Evolutionary conservation across 2,888 invertebrate genomes (phyloP).

Genomic region (Odontocolon sp.): DNA sequence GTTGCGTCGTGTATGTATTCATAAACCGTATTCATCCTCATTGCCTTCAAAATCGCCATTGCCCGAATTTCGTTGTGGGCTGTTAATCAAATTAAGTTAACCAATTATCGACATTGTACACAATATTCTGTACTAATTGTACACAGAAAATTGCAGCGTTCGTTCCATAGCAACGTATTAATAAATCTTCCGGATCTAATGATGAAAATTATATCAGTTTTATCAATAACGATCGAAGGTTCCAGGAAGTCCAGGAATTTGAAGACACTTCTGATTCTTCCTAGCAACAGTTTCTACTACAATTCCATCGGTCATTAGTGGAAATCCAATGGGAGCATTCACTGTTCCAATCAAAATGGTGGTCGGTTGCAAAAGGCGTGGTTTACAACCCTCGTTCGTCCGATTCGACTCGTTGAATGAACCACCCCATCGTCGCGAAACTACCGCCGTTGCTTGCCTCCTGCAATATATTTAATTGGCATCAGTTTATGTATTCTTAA

Average conservation of each 20-base stretch:
- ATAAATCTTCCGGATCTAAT: too few relatives aligned
- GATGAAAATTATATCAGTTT: too few relatives aligned
- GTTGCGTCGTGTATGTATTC: slow-evolving; percentile 55
- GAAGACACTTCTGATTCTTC: background rate
- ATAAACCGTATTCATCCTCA: slow-evolving; percentile 62
- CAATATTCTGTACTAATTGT: background rate
- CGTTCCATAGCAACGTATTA: too few relatives aligned
- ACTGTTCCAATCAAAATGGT: slow-evolving; percentile 44
- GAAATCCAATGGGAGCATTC: slow-evolving; percentile 30
- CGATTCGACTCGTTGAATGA: slow-evolving; percentile 36
- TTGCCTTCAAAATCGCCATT: slow-evolving; percentile 66
- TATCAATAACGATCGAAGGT: too few relatives aligned
- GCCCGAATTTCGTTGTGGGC: slow-evolving; percentile 69
- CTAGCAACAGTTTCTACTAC: background rate
- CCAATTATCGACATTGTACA: background rate
- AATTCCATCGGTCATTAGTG: slow-evolving; percentile 42
- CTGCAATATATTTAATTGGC: slow-evolving; percentile 37
- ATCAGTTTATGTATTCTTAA: slow-evolving; percentile 2
- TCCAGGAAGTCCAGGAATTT: too few relatives aligned
- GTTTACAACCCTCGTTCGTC: slow-evolving; percentile 40
- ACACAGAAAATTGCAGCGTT: too few relatives aligned
- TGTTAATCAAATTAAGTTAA: slow-evolving; percentile 50
- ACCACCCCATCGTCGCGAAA: slow-evolving; percentile 14
- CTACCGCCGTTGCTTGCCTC: slow-evolving; percentile 21
- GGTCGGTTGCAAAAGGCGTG: slow-evolving; percentile 54